Evolutionary conservation across 2,797 vertebrate species (phyloP), one percentile per base, ranked within the genome.

Genomic region (Hephaestus fuliginosus): DNA sequence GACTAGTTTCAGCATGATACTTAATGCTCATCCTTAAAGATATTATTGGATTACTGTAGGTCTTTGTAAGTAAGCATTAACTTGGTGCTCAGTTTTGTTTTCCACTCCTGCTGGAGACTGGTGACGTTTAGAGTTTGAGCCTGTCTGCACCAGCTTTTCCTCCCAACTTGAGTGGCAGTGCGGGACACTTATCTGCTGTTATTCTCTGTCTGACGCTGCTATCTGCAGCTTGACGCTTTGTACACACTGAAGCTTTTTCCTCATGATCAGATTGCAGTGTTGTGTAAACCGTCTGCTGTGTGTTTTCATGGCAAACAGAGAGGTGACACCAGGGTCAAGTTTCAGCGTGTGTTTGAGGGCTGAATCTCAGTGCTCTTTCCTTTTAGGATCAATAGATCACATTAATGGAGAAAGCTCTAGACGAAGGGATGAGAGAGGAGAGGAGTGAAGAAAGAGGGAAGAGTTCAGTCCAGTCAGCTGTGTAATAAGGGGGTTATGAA

Each of bases 221-320:
- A 36, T 83, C 78, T 83, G 63, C 36, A 39, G 69, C 69, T 56
- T 57, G n/a, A 55, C 70, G 61, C 58, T 78, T 63, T 76, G 72
- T 43, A 53, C 82, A 78, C 63, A 49, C 30, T 13, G 28, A 8
- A 0, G 18, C 66, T 78, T 78, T 57, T 14, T 69, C 65, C 78
- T 62, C 74, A 65, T 9, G 78, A 83, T 86, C 67, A 41, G 81
- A 83, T 86, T 80, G 81, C 70, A 62, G 73, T 76, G 88, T 86
- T 94, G 86, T 90, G 83, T 80, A 74, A 88, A 80, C 39, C 0
- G n/a, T 64, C 48, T 64, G 62, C 58, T 46, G 66, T 43, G 67
- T 82, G 74, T 87, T 85, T 87, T 81, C 72, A 41, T 20, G 28
- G n/a, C 36, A 55, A 80, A 76, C 74, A 51, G 46, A 66, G 70